phyloP scores from a whole-genome alignment of 1,140 invertebrate species.

The Drosophila subpulchrella region DNA sequence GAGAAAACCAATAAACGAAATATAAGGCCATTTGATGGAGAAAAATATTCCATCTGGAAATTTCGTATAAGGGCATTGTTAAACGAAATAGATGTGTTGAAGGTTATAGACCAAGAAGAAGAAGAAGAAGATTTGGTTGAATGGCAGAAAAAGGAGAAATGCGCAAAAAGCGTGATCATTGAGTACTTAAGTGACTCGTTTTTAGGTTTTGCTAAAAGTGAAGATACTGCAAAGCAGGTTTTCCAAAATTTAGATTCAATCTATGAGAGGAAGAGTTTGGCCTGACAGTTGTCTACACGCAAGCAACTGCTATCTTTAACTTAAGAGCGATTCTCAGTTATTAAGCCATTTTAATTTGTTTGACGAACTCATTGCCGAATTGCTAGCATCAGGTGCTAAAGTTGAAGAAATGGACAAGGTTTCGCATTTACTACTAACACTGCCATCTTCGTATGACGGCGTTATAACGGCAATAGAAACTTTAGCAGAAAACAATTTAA shows the following conservation, averaged over 20 bases:
- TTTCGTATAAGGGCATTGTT: not conserved
- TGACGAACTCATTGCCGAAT: no score
- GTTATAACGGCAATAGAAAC: no score
- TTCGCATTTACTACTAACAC: no score
- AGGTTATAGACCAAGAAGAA: not conserved
- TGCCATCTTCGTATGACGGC: no score
- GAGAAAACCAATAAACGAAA: no score
- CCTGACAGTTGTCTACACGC: not conserved
- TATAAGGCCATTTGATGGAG: no score
- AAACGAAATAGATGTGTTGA: slow-evolving; percentile 1
- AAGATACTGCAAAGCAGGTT: not conserved
- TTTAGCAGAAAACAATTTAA: not conserved
- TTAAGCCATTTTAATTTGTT: no score
- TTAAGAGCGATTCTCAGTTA: not conserved
- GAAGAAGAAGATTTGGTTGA: slow-evolving; percentile 1
- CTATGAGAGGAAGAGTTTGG: not conserved
- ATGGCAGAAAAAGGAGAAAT: slow-evolving; percentile 1
- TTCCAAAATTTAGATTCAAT: slow-evolving; percentile 2
- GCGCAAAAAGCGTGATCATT: not conserved
- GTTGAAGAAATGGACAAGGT: no score
- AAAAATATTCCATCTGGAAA: not conserved
- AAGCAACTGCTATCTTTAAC: not conserved
- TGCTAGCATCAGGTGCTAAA: no score
- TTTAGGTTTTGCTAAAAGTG: slow-evolving; percentile 1
- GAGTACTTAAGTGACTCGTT: not conserved